Percentiles rank a stretch among this genome's conserved stretches.
These are phyloP conservation scores for Bambusicola thoracicus DNA, from an alignment of 2,113 vertebrate species.

Conservation along the genomic window DNA sequence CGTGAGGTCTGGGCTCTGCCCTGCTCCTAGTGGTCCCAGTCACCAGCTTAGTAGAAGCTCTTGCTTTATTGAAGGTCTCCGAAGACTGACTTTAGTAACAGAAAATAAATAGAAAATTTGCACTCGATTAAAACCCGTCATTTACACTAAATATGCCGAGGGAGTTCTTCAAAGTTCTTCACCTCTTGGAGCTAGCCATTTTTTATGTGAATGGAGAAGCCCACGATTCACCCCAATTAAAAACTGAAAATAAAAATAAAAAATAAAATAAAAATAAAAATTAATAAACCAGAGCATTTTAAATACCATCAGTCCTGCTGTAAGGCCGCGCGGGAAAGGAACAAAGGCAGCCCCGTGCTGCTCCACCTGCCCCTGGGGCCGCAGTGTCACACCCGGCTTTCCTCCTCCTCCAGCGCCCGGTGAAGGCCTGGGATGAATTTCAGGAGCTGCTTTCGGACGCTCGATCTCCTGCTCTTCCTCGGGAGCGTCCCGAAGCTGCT, in stretches of 20 bases:
- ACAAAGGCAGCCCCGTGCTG: rapidly evolving
- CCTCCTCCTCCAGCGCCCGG: slow-evolving; percentile 90
- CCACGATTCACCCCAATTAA: not conserved
- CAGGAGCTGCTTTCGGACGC: slow-evolving; percentile 86
- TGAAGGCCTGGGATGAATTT: slow-evolving; percentile 93
- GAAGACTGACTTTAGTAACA: not conserved
- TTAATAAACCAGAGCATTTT: not conserved
- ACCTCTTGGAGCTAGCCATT: not conserved
- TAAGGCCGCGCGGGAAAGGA: not conserved
- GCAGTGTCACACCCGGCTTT: slow-evolving; percentile 71
- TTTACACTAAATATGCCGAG: not conserved
- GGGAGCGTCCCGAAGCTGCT: slow-evolving; percentile 90
- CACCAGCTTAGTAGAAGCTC: not conserved
- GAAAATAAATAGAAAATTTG: slow-evolving; percentile 28
- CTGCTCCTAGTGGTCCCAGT: rapidly evolving
- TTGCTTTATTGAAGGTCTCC: slow-evolving; percentile 16
- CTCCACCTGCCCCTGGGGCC: not conserved
- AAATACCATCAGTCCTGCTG: not conserved
- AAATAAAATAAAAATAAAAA: too few species aligned
- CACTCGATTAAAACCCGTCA: not conserved
- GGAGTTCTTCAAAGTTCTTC: not conserved
- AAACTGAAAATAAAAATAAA: not conserved
- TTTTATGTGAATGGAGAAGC: not conserved
- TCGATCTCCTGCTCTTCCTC: slow-evolving; percentile 81
- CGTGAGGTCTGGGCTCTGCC: rapidly evolving